phyloP scores from a whole-genome alignment of 2,888 invertebrate species.

The Drosophila ochracea region DNA sequence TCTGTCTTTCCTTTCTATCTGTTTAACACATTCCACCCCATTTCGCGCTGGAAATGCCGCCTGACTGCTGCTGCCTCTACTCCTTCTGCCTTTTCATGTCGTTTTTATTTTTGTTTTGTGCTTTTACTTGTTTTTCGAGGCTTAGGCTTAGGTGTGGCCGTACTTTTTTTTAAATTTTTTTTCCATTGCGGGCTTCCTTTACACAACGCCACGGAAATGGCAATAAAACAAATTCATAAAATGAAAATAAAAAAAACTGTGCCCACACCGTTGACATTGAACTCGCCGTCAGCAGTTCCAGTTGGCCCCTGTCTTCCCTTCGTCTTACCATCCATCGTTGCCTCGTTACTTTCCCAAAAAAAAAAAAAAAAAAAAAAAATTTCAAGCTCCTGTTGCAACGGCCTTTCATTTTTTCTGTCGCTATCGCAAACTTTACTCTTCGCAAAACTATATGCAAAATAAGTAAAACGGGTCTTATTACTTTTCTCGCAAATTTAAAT shows the following conservation, averaged over 20 bases:
- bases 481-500: not conserved
- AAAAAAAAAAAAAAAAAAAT: conserved; percentile 37
- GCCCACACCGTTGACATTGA: conserved; percentile 75
- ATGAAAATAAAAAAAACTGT: conserved; percentile 22
- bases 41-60: conserved; percentile 64
- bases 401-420: conserved; percentile 70
- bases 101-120: conserved; percentile 56
- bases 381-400: conserved; percentile 53
- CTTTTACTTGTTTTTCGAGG: conserved; percentile 57
- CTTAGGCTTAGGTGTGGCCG: conserved; percentile 74
- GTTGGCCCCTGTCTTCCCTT: conserved; percentile 22
- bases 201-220: conserved; percentile 65
- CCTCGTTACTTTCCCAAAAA: conserved; percentile 70
- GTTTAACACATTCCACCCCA: conserved; percentile 76
- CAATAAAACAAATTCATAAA: conserved; percentile 36
- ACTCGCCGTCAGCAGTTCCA: conserved; percentile 59
- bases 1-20: conserved; percentile 56
- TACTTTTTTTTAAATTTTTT: conserved; percentile 31
- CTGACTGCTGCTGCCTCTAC: conserved; percentile 43
- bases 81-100: conserved; percentile 29
- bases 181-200: conserved; percentile 58
- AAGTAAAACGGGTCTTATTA: conserved; percentile 7
- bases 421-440: conserved; percentile 58
- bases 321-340: conserved; percentile 16
- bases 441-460: conserved; percentile 12